These are phyloP conservation scores for Caracal caracal DNA, from an alignment of 2,113 vertebrate genomes.

Conservation along the genomic window DNA sequence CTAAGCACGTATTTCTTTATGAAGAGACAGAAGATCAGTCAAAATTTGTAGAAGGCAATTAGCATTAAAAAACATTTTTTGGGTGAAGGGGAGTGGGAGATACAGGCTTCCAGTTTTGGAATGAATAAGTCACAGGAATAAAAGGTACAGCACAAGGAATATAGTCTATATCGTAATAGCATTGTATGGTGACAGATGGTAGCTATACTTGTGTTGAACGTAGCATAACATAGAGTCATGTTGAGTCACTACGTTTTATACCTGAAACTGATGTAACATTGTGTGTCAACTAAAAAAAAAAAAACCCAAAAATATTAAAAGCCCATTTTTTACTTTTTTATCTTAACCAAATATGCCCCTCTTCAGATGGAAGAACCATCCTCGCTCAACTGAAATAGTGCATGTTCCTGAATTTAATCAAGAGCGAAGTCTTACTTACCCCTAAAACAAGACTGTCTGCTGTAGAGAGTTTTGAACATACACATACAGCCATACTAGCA, in stretches of 20 bases:
- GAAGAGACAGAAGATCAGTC: neutral
- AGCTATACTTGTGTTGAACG: neutral
- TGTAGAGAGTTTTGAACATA: neutral
- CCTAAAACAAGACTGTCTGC: conserved; percentile 57
- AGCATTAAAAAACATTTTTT: neutral
- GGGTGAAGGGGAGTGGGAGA: neutral
- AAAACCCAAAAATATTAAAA: too few species aligned
- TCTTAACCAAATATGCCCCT: neutral
- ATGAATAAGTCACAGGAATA: neutral
- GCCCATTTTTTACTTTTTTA: neutral
- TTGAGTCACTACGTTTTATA: neutral
- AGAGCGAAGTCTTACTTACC: conserved; percentile 61
- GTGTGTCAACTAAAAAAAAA: neutral
- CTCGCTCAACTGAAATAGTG: neutral
- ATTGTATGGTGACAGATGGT: neutral
- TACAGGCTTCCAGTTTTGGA: neutral
- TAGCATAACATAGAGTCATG: neutral
- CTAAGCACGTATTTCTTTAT: neutral
- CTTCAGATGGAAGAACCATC: neutral
- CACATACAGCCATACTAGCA: conserved; percentile 55
- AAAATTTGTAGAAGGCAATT: conserved; percentile 37
- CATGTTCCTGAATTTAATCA: neutral
- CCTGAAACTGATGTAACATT: neutral
- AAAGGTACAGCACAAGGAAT: neutral
- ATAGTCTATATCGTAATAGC: neutral